Percentiles rank a stretch among this genome's conserved stretches.
These are phyloP conservation scores for Pyxicephalus adspersus DNA, from an alignment of 2,113 vertebrate species.

Conservation along the genomic window DNA sequence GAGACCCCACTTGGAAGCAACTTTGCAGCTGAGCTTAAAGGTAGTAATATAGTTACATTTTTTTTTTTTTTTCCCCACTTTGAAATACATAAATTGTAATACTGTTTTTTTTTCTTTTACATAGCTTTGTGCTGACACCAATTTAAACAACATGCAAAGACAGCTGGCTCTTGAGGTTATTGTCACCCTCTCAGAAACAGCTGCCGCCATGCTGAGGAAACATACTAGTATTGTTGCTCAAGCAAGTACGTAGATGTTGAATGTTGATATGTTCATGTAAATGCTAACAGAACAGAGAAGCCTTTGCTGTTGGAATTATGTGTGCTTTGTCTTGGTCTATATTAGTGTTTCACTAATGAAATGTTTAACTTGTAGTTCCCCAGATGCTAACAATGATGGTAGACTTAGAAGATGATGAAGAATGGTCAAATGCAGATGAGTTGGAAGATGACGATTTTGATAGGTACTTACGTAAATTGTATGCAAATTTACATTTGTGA, in stretches of 20 bases:
- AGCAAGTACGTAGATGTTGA: slow-evolving; percentile 82
- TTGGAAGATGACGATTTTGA: slow-evolving; percentile 96
- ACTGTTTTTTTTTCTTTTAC: slow-evolving; percentile 53
- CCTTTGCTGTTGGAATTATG: too few relatives aligned
- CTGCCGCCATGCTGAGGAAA: slow-evolving; percentile 95
- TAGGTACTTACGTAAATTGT: slow-evolving; percentile 75
- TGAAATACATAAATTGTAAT: too few relatives aligned
- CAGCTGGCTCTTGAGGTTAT: slow-evolving; percentile 95
- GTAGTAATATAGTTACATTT: slow-evolving; percentile 61
- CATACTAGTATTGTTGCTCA: slow-evolving; percentile 91
- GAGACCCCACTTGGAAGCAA: slow-evolving; percentile 91
- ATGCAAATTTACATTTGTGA: not conserved
- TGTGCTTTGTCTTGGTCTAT: too few relatives aligned
- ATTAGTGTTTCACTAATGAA: too few relatives aligned
- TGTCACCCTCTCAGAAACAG: slow-evolving; percentile 95
- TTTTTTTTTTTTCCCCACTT: not conserved
- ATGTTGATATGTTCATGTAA: not conserved
- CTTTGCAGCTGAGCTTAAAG: slow-evolving; percentile 93
- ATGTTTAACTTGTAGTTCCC: slow-evolving; percentile 76
- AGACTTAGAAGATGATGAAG: slow-evolving; percentile 96
- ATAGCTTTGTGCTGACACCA: slow-evolving; percentile 91
- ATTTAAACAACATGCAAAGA: slow-evolving; percentile 93
- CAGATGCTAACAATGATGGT: slow-evolving; percentile 99
- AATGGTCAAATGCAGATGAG: slow-evolving; percentile 95
- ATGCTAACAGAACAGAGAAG: too few relatives aligned